These are phyloP conservation scores for Dolichallabes microphthalmus DNA, from an alignment of 2,113 vertebrate genomes.

Conservation along the genomic window DNA sequence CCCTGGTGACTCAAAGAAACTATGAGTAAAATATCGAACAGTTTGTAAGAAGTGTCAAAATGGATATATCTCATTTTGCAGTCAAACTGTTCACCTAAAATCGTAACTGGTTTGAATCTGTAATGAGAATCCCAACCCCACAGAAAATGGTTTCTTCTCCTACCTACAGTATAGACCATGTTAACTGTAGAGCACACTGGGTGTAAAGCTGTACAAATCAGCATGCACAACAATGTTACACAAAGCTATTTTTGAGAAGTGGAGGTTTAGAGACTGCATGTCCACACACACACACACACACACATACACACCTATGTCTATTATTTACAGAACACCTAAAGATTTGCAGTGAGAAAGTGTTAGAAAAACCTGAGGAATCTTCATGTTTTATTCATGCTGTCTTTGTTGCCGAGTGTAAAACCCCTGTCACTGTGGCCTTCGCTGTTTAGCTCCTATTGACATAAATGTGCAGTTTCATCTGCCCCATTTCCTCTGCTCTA, in stretches of 20 bases:
- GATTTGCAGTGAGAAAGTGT: slow-evolving; percentile 18
- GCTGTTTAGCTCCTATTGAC: slow-evolving; percentile 10
- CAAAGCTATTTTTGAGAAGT: not conserved
- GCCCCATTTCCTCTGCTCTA: not conserved
- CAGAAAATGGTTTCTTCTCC: not conserved
- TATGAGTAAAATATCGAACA: too few relatives aligned
- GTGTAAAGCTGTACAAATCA: not conserved
- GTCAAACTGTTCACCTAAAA: not conserved
- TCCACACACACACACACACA: slow-evolving; percentile 22
- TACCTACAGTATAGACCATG: not conserved
- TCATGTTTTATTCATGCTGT: slow-evolving; percentile 35
- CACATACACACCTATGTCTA: slow-evolving; percentile 3
- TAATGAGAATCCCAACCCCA: not conserved
- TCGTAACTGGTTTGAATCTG: not conserved
- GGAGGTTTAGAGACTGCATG: not conserved
- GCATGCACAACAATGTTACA: slow-evolving; percentile 7
- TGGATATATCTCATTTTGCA: too few relatives aligned
- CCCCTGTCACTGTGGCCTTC: slow-evolving; percentile 15
- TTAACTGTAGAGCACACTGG: not conserved
- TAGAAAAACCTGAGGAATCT: slow-evolving; percentile 5
- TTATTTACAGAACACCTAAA: slow-evolving; percentile 32
- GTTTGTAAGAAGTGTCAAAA: too few relatives aligned
- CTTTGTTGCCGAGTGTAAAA: slow-evolving; percentile 19
- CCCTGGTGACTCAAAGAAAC: too few relatives aligned
- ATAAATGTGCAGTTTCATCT: not conserved